Base-by-base conservation (phyloP, 30 jellyfish, hydroid and myxozoan genomes). In the Aurelia coerulea region DNA sequence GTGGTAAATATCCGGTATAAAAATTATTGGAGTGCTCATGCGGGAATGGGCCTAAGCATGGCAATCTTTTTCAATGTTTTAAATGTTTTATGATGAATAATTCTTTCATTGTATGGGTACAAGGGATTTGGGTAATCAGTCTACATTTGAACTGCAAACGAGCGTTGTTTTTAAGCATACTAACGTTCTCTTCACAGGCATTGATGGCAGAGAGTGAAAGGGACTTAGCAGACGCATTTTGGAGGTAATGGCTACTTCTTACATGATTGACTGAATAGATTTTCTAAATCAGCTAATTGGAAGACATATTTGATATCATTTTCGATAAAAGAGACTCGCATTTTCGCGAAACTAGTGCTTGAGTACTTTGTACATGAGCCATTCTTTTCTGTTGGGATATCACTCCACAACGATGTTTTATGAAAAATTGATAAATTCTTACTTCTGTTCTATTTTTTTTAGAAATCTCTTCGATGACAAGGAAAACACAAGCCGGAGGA, bases 161-260 rank as follows among this genome's bases (percentile, higher is more conserved):
- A 39, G 51, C 0, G 51, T 39, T 2, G 51, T 39, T 39, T 39
- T 39, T 0, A 39, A 39, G 51, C 4, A 0, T 39, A 39, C 4
- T 9, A 39, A 46, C 56, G 14, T 46, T 46, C 14, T 9, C 56
- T 46, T 6, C 2, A 15, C 54, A 94, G 98, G 96, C 76, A 4
- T 80, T 53, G 67, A 78, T 56, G 89, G 81, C 85, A 39, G 92
- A 56, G 17, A 89, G 87, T 46, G 98, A 92, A 59, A 65, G 80
- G 58, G 97, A 79, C 12, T 73, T 92, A 18, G 98, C 97, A n/a
- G 84, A 91, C 58, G 97, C 97, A 1, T 62, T 92, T 10, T 92
- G 95, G 95, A 87, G 96, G 98, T 92, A 49, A 32, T 76, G 0
- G 8, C 51, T 2, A 3, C 5, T 1, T 39, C 7, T 39, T 39